Percentiles rank a stretch among this genome's conserved stretches.
These are phyloP conservation scores for Hypomecis punctinalis DNA, from an alignment of 2,888 invertebrate species.

Conservation along the genomic window DNA sequence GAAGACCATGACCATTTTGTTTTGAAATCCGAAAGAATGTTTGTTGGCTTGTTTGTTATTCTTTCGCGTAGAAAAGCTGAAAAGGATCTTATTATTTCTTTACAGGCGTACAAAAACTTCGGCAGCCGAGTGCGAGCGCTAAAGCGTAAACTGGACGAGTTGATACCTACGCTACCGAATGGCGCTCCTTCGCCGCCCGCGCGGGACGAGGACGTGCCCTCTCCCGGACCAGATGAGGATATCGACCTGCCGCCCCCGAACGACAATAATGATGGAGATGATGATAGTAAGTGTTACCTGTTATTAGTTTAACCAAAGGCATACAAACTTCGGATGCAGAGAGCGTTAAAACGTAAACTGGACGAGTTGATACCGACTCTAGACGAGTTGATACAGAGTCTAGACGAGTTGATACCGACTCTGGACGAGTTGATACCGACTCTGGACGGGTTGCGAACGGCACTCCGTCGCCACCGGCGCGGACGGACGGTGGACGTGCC, in stretches of 20 bases:
- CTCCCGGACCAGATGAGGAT: conserved; percentile 92
- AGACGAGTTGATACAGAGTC: conserved; percentile 89
- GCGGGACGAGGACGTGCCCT: conserved; percentile 88
- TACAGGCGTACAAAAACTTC: conserved; percentile 97
- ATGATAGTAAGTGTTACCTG: conserved; percentile 55
- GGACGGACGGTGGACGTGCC: conserved; percentile 90
- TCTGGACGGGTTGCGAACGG: conserved; percentile 52
- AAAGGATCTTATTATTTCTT: not conserved
- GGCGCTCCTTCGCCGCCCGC: conserved; percentile 85
- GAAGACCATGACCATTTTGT: no score
- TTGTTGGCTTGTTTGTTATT: no score
- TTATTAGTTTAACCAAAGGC: conserved; percentile 89
- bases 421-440: conserved; percentile 89
- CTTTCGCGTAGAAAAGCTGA: no score
- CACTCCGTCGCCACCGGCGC: conserved; percentile 85
- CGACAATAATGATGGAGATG: conserved; percentile 55
- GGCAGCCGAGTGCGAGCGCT: conserved; percentile 94
- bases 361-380: conserved; percentile 89
- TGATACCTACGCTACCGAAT: conserved; percentile 87
- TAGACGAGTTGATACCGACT: conserved; percentile 91
- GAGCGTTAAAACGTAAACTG: conserved; percentile 92
- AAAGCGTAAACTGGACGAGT: conserved; percentile 93
- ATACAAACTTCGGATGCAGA: conserved; percentile 95
- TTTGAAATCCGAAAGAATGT: no score
- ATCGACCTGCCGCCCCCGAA: conserved; percentile 88